A percentile compares a stretch with the other conserved stretches of the same genome.
phyloP scores from a whole-genome alignment of 2,888 invertebrate genomes.

The Empis livida region DNA sequence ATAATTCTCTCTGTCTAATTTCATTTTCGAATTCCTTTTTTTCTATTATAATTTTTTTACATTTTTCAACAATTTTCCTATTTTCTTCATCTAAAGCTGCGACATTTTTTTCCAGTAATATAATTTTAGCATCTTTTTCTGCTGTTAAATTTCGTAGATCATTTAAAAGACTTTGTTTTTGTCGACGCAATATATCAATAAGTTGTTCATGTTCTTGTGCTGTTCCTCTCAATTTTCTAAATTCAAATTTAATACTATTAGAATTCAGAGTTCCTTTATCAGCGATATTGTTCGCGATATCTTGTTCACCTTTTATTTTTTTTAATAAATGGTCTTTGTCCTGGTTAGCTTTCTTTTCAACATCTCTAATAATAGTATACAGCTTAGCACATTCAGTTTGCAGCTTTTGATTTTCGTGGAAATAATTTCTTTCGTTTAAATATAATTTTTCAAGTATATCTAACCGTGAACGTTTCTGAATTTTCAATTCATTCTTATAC shows the following conservation, averaged over 20 bases:
- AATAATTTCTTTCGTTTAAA: conserved; percentile 29
- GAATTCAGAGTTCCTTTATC: neutral
- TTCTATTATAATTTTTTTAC: conserved; percentile 20
- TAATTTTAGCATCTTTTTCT: conserved; percentile 23
- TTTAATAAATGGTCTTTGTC: conserved; percentile 2
- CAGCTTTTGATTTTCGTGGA: conserved; percentile 28
- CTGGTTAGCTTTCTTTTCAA: conserved; percentile 17
- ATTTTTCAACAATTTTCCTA: conserved; percentile 25
- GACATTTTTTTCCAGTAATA: conserved; percentile 22
- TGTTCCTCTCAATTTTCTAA: conserved; percentile 21
- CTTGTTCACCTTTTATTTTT: neutral
- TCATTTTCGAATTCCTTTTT: conserved; percentile 19
- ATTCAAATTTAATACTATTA: conserved; percentile 16
- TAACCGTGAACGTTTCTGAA: conserved; percentile 25
- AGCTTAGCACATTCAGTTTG: conserved; percentile 26
- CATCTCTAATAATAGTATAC: conserved; percentile 20
- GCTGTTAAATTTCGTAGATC: conserved; percentile 23
- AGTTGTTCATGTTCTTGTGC: conserved; percentile 26
- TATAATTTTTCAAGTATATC: conserved; percentile 30
- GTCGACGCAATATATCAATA: conserved; percentile 27
- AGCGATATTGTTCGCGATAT: neutral
- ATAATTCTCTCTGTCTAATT: conserved; percentile 14
- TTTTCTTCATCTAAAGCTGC: conserved; percentile 28
- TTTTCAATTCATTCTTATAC: conserved; percentile 29
- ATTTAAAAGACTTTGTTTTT: conserved; percentile 24